These are phyloP conservation scores for Vidua chalybeata DNA, from an alignment of 2,113 vertebrate genomes.

Conservation along the genomic window DNA sequence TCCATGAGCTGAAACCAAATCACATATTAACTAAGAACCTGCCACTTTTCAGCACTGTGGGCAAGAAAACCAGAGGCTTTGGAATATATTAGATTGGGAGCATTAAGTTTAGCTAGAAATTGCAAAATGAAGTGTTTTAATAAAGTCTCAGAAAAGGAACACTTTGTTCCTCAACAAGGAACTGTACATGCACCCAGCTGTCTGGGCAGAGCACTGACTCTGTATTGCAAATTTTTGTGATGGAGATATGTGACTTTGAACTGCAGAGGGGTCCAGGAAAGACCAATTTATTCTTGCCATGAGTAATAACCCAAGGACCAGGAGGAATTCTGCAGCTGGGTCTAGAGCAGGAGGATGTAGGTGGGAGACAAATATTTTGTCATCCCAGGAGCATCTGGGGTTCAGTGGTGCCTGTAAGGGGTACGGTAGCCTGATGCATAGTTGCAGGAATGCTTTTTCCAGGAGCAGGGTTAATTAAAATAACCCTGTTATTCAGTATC, in stretches of 20 bases:
- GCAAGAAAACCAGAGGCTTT: background rate
- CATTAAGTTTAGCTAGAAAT: background rate
- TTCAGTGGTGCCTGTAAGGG: fast-evolving
- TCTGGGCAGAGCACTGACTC: background rate
- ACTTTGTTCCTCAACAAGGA: background rate
- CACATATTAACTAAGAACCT: background rate
- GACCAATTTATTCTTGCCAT: background rate
- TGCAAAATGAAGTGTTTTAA: background rate
- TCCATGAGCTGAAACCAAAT: background rate
- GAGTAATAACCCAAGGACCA: background rate
- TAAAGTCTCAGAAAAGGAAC: background rate
- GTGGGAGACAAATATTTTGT: background rate
- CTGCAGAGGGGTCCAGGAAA: background rate
- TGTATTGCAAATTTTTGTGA: background rate
- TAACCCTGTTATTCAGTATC: background rate
- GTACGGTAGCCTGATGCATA: too few relatives aligned
- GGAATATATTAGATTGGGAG: background rate
- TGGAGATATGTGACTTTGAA: background rate
- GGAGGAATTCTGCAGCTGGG: background rate
- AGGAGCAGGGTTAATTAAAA: background rate
- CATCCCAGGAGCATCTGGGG: background rate
- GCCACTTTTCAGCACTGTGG: background rate
- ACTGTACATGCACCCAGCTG: background rate
- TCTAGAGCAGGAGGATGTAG: background rate
- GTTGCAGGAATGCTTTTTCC: background rate